Evolutionary conservation across 1,140 invertebrate genomes (phyloP), one percentile per base, ranked within the genome.

Genomic region (Dinoponera quadriceps): DNA sequence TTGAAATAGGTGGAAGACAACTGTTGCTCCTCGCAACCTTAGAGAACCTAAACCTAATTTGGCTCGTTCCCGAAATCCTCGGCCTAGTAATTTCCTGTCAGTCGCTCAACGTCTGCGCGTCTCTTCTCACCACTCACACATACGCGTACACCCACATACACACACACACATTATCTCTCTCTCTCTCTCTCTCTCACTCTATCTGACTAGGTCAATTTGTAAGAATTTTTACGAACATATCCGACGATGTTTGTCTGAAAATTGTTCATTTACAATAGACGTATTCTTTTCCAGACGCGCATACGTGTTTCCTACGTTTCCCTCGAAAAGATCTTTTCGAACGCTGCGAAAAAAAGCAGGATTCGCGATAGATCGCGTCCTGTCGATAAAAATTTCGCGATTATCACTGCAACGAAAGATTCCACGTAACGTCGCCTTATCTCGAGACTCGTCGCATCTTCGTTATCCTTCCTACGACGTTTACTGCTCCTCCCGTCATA

Each of bases 1-100:
- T 88, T 81, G 84, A 77, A 78, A 88, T 83, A 81, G 86, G 78
- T 74, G 86, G 55, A 80, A 85, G 84, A 88, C 86, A 88, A 88
- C 83, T 83, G 87, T 88, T 88, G 87, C 87, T 88, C 71, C 44
- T 60, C 54, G 73, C 55, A 63, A 62, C 38, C 51, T 80, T 80
- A 80, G 38, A 51, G 73, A 69, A 71, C 27, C 54, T 71, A 55
- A 55, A 60, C 75, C 75, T 84, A 88, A 88, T 88, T 88, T 81
- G 78, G 75, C 25, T 66, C 72, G n/a, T 38, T 59, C 55, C 59
- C 54, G 75, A 84, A 88, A 87, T 77, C 71, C 75, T 38, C 73
- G 25, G 68, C 22, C 80, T 71, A 71, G 51, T 54, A 71, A 80
- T 80, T 69, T 44, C 22, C 75, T 57, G 65, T 80, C 75, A 69